These are phyloP conservation scores for Phylloscopus trochilus DNA, from an alignment of 2,113 vertebrate species.

Conservation along the genomic window DNA sequence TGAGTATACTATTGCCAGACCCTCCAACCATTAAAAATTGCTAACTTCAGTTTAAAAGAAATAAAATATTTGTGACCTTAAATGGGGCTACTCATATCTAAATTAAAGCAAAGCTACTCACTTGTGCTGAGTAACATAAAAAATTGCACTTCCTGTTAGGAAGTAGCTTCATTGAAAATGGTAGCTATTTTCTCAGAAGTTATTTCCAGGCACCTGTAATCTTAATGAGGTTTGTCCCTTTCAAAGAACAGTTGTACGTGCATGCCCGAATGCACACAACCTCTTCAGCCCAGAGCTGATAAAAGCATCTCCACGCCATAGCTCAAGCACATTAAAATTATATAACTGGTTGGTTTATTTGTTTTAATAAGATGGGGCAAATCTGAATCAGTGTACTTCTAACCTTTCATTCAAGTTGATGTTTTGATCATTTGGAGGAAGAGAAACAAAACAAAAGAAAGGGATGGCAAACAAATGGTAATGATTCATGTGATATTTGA, in stretches of 20 bases:
- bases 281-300: conserved; percentile 72
- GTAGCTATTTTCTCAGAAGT: conserved; percentile 68
- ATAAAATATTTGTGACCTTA: not conserved
- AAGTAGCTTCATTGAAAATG: conserved; percentile 75
- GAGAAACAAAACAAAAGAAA: conserved; percentile 73
- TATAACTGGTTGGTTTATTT: conserved; percentile 72
- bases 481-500: conserved; percentile 74
- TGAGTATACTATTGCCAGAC: not conserved
- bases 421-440: conserved; percentile 82
- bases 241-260: conserved; percentile 71
- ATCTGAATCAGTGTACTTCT: conserved; percentile 73
- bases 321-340: conserved; percentile 47
- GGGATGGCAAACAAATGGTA: conserved; percentile 68
- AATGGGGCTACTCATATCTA: not conserved
- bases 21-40: not conserved
- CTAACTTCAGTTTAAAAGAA: not conserved
- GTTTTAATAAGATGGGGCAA: conserved; percentile 62
- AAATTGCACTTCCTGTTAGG: conserved; percentile 70
- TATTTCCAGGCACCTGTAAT: conserved; percentile 77
- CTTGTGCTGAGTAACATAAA: conserved; percentile 41
- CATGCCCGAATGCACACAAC: conserved; percentile 69
- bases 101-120: conserved; percentile 25
- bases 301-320: conserved; percentile 77
- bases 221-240: conserved; percentile 80
- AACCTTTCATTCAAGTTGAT: conserved; percentile 72